Evolutionary conservation across 2,113 vertebrate genomes (phyloP), one percentile per base, ranked within the genome.

Genomic region (Coreoperca whiteheadi): DNA sequence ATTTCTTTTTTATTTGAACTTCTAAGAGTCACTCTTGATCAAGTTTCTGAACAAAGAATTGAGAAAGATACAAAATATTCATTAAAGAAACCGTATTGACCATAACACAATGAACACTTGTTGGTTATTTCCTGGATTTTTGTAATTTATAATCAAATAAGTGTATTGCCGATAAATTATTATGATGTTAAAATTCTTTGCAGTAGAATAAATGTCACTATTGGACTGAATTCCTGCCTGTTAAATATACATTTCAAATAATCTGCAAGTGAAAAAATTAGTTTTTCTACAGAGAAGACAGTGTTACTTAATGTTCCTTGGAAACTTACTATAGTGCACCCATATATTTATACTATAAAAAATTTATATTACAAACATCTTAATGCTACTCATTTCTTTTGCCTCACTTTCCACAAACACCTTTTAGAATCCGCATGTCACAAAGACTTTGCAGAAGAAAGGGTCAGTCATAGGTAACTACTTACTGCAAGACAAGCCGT

Each of bases 381-480:
- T 74, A 80, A 88, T 75, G 21, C 7, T 41, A 3, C 75, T 75
- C 46, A 48, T 87, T 84, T 88, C 69, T 74, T 83, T 51, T 92
- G 61, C 88, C 87, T 83, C 34, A 82, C 79, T 87, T 34, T 71
- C 77, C 64, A 79, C 77, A 61, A 59, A 86, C 87, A 71, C 57
- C 64, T 60, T 84, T 89, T 85, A 97, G 96, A 94, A n/a, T 8
- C 87, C 87, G 87, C 90, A 94, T 73, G 84, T 92, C 92, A 93
- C 65, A 93, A 93, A 91, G 74, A 60, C 79, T 77, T 89, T 94
- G 87, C 70, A 93, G 95, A 97, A 96, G 95, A 95, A 91, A 89
- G 96, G 95, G 68, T 96, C 96, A 92, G 57, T 96, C 85, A 91
- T 96, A 93, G 95, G 95, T 87, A 95, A 94, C 90, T 95, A 93